Evolutionary conservation across 2,888 invertebrate genomes (phyloP), one percentile per base, ranked within the genome.

Genomic region (Euspilapteryx auroguttella): DNA sequence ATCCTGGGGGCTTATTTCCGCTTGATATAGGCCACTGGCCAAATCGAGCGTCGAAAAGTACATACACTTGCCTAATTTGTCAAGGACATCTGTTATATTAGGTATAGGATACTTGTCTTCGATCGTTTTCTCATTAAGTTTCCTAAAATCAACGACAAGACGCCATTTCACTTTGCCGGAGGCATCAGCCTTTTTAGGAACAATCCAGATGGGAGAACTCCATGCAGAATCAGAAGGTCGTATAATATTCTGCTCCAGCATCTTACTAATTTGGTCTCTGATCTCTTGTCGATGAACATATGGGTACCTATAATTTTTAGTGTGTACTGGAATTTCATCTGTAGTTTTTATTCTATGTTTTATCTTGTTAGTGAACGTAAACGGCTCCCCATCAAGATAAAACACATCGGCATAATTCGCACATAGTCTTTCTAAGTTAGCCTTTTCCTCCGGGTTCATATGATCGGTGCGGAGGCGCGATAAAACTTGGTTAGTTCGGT

Each of bases 81-180:
- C 26, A n/a, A 27, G 15, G 9, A 32, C 21, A 3, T 25, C 29
- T n/a, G n/a, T n/a, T n/a, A n/a, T n/a, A n/a, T n/a, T n/a, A n/a
- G n/a, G n/a, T n/a, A n/a, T n/a, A n/a, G n/a, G n/a, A n/a, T n/a
- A n/a, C n/a, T n/a, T n/a, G n/a, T n/a, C n/a, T n/a, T n/a, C n/a
- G n/a, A n/a, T 25, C 5, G 26, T 30, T 12, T 21, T 24, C 2
- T 14, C 24, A 17, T 27, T 27, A 3, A 30, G 4, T 30, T 27
- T 15, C 11, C 25, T 30, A n/a, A n/a, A n/a, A n/a, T n/a, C n/a
- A n/a, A n/a, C n/a, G n/a, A n/a, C n/a, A n/a, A n/a, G n/a, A n/a
- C 39, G n/a, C 30, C 14, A 33, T 48, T 47, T 35, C 42, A 47
- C 11, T 40, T 39, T n/a, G 43, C 46, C 21, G 42, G 34, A 39